Conservation (phyloP, 2,797 vertebrate genomes). For the Cephalopachus bancanus region DNA sequence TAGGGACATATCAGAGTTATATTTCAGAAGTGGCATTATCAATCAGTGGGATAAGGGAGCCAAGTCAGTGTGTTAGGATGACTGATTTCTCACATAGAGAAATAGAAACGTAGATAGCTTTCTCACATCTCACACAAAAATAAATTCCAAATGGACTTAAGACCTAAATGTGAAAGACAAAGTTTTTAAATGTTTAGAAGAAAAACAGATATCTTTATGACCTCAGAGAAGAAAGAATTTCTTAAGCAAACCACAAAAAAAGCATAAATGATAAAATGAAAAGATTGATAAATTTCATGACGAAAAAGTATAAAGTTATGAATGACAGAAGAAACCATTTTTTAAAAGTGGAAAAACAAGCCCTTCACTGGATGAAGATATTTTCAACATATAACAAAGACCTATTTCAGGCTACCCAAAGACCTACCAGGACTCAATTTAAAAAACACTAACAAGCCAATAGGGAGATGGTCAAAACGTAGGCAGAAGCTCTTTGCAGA, state of each 20-base stretch:
- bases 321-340: not conserved
- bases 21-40: not conserved
- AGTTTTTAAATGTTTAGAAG: conserved; percentile 48
- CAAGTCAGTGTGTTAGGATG: not conserved
- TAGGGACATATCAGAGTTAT: not conserved
- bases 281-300: not conserved
- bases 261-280: not conserved
- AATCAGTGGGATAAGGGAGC: not conserved
- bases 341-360: not conserved
- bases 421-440: not conserved
- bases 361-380: not conserved
- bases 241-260: not conserved
- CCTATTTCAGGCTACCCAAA: not conserved
- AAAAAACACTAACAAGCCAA: not conserved
- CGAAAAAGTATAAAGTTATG: not conserved
- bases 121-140: conserved; percentile 72
- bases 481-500: not conserved
- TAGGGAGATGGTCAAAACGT: not conserved
- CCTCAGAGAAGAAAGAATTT: not conserved
- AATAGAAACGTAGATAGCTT: conserved; percentile 32
- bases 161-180: conserved; percentile 62
- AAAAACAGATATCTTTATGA: conserved; percentile 52
- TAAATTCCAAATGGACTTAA: conserved; percentile 65
- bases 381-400: not conserved
- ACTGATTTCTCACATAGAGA: conserved; percentile 22